phyloP scores from a whole-genome alignment of 2,888 invertebrate genomes.

The Drosophila kambysellisi region DNA sequence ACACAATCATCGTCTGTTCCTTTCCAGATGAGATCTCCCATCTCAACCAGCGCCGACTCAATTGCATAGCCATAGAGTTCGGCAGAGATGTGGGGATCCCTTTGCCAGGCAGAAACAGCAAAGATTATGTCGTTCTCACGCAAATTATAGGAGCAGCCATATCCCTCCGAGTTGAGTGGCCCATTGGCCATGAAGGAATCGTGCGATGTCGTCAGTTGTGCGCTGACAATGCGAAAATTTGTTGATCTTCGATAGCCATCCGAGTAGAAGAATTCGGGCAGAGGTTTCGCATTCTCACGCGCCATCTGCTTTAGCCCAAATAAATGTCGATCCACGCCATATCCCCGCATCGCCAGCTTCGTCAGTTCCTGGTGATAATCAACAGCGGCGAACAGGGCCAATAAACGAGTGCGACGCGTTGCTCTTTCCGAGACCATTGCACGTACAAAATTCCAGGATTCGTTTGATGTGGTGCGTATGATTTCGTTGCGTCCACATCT shows the following conservation, averaged over 20 bases:
- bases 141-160: constrained; percentile 98
- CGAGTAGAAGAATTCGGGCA: constrained; percentile 91
- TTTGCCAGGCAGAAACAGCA: constrained; percentile 89
- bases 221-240: constrained; percentile 94
- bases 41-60: constrained; percentile 33
- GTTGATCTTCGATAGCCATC: constrained; percentile 89
- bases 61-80: constrained; percentile 28
- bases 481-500: constrained; percentile 96
- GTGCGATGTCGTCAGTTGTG: constrained; percentile 93
- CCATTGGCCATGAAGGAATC: constrained; percentile 96
- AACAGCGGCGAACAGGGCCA: constrained; percentile 90
- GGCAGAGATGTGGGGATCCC: constrained; percentile 87
- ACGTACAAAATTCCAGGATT: constrained; percentile 91
- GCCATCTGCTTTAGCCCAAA: constrained; percentile 94
- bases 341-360: constrained; percentile 86
- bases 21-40: constrained; percentile 25
- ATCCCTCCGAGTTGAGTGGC: constrained; percentile 93
- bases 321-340: constrained; percentile 96
- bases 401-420: constrained; percentile 86
- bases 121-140: constrained; percentile 90
- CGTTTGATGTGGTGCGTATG: constrained; percentile 94
- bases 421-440: constrained; percentile 87
- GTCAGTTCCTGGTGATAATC: constrained; percentile 93
- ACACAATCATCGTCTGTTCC: not conserved
- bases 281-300: constrained; percentile 89